phyloP scores from a whole-genome alignment of 2,113 vertebrate genomes.

The Trogon melanurus region DNA sequence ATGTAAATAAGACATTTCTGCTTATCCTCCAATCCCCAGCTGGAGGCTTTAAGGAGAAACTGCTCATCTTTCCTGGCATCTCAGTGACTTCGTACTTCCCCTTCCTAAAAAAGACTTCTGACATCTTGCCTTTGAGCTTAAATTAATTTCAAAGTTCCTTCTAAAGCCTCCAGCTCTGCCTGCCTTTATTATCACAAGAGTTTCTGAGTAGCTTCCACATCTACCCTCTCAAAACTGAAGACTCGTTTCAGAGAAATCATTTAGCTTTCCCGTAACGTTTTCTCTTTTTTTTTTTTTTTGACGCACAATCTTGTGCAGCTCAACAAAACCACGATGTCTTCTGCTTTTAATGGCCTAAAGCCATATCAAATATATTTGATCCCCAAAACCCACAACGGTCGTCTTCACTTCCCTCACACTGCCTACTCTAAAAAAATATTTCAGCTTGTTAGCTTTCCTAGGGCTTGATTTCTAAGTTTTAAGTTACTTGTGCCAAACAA shows the following conservation, averaged over 20 bases:
- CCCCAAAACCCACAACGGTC: neutral
- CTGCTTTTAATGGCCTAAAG: neutral
- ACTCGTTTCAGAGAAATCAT: neutral
- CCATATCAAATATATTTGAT: neutral
- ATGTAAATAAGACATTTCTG: neutral
- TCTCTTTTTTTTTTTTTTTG: neutral
- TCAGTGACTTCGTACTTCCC: neutral
- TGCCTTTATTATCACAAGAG: neutral
- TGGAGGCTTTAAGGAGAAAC: neutral
- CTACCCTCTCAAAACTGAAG: neutral
- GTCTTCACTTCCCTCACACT: neutral
- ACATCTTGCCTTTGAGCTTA: neutral
- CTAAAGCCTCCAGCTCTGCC: neutral
- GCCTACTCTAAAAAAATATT: neutral
- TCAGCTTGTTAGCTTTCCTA: neutral
- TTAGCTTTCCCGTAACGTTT: neutral
- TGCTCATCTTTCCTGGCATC: neutral
- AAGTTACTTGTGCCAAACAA: neutral
- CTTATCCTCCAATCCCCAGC: neutral
- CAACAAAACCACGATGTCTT: neutral
- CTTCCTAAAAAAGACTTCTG: neutral
- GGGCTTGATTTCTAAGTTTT: neutral
- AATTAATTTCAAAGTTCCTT: neutral
- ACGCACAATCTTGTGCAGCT: neutral
- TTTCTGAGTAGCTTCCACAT: neutral